These are phyloP conservation scores for Disparrhopalites patrizii DNA, from an alignment of 2,888 invertebrate species.

Conservation along the genomic window DNA sequence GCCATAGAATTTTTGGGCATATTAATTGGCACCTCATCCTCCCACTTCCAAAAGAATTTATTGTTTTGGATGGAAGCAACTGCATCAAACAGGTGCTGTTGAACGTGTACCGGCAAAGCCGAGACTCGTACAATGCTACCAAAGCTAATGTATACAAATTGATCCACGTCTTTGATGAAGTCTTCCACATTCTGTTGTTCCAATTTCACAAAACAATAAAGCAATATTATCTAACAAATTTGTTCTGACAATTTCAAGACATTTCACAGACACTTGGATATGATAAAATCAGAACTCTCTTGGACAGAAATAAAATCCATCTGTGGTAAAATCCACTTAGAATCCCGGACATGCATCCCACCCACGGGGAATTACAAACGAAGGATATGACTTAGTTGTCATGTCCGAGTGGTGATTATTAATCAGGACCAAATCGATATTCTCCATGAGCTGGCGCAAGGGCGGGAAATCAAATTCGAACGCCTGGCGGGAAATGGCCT, in stretches of 20 bases:
- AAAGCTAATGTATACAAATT: not conserved
- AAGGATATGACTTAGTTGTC: not conserved
- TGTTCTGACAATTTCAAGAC: too few relatives aligned
- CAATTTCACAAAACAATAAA: too few relatives aligned
- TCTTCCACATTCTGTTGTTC: not conserved
- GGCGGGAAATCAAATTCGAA: not conserved
- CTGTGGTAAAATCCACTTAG: not conserved
- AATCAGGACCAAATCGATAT: not conserved
- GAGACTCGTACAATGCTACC: not conserved
- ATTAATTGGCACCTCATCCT: not conserved
- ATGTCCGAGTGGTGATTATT: not conserved
- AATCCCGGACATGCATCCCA: not conserved
- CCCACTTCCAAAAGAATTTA: conserved; percentile 1
- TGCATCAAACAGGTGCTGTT: not conserved
- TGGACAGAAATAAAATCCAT: not conserved
- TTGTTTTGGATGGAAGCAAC: not conserved
- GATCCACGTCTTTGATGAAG: not conserved
- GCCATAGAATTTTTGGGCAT: not conserved
- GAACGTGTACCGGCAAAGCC: not conserved
- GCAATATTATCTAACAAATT: too few relatives aligned
- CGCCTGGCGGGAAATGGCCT: not conserved
- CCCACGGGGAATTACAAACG: not conserved
- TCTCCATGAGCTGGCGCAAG: not conserved
- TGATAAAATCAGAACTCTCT: too few relatives aligned
- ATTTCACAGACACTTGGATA: too few relatives aligned